A percentile compares a stretch with the other conserved stretches of the same genome.
phyloP scores from a whole-genome alignment of 2,113 vertebrate species.

The Myrmophylax atrothorax region DNA sequence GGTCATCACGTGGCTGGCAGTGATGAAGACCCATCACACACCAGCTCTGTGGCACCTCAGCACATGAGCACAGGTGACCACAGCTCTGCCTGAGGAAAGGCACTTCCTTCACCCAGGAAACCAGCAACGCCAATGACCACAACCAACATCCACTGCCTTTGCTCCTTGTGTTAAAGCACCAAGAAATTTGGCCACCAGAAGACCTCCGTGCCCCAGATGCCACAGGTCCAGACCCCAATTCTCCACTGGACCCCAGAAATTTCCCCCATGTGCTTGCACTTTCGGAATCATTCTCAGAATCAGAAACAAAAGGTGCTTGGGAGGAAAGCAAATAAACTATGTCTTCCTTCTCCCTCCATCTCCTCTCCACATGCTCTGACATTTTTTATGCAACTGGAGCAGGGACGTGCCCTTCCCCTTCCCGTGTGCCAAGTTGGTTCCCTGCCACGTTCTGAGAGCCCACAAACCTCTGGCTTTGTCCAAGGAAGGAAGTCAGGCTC shows the following conservation, averaged over 20 bases:
- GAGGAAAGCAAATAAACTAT: background rate
- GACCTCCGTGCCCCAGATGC: fast-evolving
- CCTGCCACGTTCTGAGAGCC: background rate
- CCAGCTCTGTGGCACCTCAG: background rate
- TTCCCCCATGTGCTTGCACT: background rate
- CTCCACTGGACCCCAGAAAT: background rate
- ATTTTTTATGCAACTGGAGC: background rate
- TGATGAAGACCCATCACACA: background rate
- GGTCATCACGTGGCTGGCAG: background rate
- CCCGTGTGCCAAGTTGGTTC: background rate
- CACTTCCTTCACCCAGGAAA: background rate
- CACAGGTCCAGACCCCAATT: background rate
- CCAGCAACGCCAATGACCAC: background rate
- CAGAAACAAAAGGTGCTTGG: background rate
- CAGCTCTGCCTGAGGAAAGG: background rate
- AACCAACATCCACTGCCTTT: background rate
- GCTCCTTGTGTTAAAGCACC: background rate
- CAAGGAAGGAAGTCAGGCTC: conserved; percentile 20
- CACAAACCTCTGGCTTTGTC: background rate
- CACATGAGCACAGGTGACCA: background rate
- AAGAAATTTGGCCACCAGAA: background rate
- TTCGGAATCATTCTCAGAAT: background rate
- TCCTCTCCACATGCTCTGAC: background rate
- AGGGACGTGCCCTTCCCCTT: background rate
- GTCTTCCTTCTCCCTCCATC: background rate